Evolutionary conservation across 2,888 invertebrate genomes (phyloP), one percentile per base, ranked within the genome.

Genomic region (Plemyria rubiginata): DNA sequence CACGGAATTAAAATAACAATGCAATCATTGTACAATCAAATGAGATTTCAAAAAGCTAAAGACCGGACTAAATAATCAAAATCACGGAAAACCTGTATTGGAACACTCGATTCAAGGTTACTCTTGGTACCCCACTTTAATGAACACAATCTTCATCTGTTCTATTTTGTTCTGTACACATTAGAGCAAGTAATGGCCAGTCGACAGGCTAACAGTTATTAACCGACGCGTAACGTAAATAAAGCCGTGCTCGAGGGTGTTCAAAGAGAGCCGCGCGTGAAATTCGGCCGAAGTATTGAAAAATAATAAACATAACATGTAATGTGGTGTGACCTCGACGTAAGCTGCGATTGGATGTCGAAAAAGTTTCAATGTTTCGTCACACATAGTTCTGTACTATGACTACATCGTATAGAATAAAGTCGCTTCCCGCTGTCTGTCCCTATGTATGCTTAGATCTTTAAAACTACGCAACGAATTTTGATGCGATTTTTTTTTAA

Each of bases 131-230:
- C 67, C 60, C 58, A 67, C 62, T 65, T 67, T 55, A 59, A 66
- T 50, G 69, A 66, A 64, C 60, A 65, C 52, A 45, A 28, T 55
- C 64, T 67, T 66, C 57, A 73, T 80, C 84, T 85, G 86, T 83
- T 86, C 82, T 81, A 81, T 85, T 86, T 87, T 83, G 74, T 83
- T 78, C 80, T 71, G 73, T 82, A 80, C 79, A 79, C 84, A 81
- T 83, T 85, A 86, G 52, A 60, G 73, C 77, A 81, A 84, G 81
- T 86, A 87, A 88, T 85, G 83, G 80, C 72, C 81, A 82, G 85
- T 81, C 81, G 86, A 88, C 81, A 88, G 88, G 86, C 78, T 86
- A 77, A 85, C 74, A 81, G 84, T 82, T 86, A 87, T 85, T 81
- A 84, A 80, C 81, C 79, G 82, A 84, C 78, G 79, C 73, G 75